Conservation (phyloP, 2,797 vertebrate species). For the Catamblyrhynchus diadema region DNA sequence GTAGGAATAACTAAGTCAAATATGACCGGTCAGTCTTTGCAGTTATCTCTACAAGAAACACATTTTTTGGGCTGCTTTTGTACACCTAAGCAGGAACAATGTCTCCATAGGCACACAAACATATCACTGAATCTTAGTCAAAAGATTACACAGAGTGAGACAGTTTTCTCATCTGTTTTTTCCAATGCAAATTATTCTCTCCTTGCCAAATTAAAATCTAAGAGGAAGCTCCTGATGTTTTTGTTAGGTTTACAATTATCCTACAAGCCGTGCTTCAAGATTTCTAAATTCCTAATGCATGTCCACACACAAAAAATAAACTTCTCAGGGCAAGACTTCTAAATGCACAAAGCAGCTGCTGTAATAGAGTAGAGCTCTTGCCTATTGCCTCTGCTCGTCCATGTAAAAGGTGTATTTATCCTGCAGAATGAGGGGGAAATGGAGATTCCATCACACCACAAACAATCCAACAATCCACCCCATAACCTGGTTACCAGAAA, state of each 20-base stretch:
- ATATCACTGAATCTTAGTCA: neutral
- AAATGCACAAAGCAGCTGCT: neutral
- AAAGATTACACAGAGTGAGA: neutral
- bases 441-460: neutral
- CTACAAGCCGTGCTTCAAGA: neutral
- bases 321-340: neutral
- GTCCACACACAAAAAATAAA: neutral
- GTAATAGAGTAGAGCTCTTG: neutral
- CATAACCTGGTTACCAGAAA: neutral
- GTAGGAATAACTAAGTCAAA: neutral
- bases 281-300: neutral
- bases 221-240: neutral
- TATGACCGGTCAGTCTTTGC: neutral
- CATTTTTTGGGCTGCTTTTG: neutral
- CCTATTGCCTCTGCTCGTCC: neutral
- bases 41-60: neutral
- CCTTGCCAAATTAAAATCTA: neutral
- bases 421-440: neutral
- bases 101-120: neutral
- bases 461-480: too few species aligned
- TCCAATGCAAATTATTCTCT: neutral
- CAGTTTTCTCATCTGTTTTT: neutral
- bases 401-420: neutral
- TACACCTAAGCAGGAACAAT: neutral
- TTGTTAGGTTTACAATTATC: neutral